Evolutionary conservation across 2,888 invertebrate species (phyloP).

Genomic region (Rhimphoctona megacephalus): DNA sequence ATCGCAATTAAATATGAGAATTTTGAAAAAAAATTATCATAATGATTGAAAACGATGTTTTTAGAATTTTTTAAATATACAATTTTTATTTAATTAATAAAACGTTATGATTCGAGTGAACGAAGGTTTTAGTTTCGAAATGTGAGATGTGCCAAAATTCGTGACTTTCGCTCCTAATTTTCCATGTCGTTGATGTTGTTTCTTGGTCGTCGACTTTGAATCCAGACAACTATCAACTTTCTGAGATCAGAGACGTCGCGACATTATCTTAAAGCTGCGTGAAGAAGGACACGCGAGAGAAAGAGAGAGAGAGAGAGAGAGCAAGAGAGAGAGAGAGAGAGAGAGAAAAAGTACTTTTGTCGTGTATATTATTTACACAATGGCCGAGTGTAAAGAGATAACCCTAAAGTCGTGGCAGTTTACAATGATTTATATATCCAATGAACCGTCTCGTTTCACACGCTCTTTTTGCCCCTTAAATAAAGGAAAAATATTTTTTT

Average conservation of each 20-base stretch:
- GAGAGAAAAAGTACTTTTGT: constrained; percentile 33
- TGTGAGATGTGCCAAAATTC: not conserved
- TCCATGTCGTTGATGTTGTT: not conserved
- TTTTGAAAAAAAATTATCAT: not conserved
- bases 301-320: constrained; percentile 28
- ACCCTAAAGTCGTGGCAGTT: constrained; percentile 52
- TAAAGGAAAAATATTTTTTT: not conserved
- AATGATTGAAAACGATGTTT: not conserved
- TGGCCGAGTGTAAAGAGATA: constrained; percentile 53
- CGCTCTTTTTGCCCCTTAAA: constrained; percentile 37
- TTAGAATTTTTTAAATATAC: not conserved
- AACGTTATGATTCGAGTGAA: not conserved
- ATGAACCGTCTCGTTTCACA: constrained; percentile 58
- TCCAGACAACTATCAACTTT: constrained; percentile 61
- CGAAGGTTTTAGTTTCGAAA: not conserved
- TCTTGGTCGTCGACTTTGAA: constrained; percentile 35
- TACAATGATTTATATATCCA: constrained; percentile 45
- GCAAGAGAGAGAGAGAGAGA: constrained; percentile 41
- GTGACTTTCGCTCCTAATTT: not conserved
- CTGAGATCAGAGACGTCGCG: constrained; percentile 56
- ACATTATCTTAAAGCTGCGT: constrained; percentile 57
- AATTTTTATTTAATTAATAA: not conserved
- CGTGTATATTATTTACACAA: constrained; percentile 61
- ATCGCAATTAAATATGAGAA: too few relatives aligned
- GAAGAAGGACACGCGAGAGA: constrained; percentile 42